These are phyloP conservation scores for Alces alces DNA, from an alignment of 2,113 vertebrate species.

Conservation along the genomic window DNA sequence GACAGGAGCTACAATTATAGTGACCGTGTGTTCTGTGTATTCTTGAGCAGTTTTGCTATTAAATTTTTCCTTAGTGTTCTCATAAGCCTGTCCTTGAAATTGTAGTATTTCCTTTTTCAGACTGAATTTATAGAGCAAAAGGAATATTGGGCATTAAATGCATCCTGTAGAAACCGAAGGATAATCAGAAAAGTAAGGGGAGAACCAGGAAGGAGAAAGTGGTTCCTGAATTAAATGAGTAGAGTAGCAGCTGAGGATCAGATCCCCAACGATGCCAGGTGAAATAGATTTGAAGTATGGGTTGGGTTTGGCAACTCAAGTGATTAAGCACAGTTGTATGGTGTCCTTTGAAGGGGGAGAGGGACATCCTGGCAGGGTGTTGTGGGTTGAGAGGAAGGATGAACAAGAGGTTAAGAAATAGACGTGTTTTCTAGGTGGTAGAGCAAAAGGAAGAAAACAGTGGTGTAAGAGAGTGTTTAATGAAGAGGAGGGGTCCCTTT, in stretches of 20 bases:
- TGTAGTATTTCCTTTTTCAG: not conserved
- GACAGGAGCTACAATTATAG: not conserved
- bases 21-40: not conserved
- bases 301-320: not conserved
- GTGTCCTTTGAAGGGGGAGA: not conserved
- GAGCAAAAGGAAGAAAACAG: not conserved
- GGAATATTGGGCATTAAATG: not conserved
- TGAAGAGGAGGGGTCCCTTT: not conserved
- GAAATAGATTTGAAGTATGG: not conserved
- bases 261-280: not conserved
- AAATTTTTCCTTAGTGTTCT: not conserved
- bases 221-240: not conserved
- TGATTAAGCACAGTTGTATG: not conserved
- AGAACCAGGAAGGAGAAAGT: not conserved
- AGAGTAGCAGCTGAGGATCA: not conserved
- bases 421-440: not conserved
- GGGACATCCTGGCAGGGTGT: not conserved
- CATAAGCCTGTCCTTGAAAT: not conserved
- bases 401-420: not conserved
- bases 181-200: not conserved
- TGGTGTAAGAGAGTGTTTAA: not conserved
- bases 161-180: not conserved
- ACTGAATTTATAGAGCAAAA: not conserved
- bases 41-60: not conserved
- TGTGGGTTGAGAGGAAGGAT: not conserved